phyloP scores from a whole-genome alignment of 2,797 vertebrate species.

The Lerista edwardsae region DNA sequence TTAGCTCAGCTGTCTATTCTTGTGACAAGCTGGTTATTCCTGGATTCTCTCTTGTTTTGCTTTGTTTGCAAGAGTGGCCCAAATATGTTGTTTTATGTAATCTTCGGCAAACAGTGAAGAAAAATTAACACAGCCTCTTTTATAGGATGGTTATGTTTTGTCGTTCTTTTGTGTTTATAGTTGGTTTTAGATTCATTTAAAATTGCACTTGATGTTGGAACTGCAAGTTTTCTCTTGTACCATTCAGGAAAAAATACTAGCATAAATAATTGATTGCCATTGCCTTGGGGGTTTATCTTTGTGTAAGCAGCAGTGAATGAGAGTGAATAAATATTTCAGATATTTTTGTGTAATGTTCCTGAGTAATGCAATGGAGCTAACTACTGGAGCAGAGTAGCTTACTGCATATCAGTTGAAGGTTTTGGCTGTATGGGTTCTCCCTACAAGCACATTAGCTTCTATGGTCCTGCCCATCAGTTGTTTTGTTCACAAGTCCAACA shows the following conservation, averaged over 20 bases:
- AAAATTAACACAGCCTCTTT: background rate
- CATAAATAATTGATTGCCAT: conserved; percentile 4
- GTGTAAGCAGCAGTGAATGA: background rate
- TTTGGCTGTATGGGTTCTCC: background rate
- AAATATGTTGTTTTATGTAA: background rate
- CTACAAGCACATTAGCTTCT: too few relatives aligned
- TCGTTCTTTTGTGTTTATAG: background rate
- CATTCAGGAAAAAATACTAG: background rate
- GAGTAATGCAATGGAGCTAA: background rate
- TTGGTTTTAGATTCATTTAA: background rate
- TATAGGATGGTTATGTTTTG: background rate
- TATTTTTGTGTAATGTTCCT: background rate
- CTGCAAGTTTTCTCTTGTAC: background rate
- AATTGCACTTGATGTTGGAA: background rate
- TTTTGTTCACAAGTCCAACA: too few relatives aligned
- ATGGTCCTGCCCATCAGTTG: too few relatives aligned
- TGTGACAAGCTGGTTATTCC: background rate
- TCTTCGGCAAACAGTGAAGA: background rate
- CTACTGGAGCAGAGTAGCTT: background rate
- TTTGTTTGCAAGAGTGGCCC: background rate
- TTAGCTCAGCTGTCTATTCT: background rate
- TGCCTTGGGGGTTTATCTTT: background rate
- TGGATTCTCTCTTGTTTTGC: background rate
- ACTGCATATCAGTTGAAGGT: background rate
- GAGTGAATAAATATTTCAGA: conserved; percentile 17